Base-by-base conservation (phyloP, 2,888 invertebrate genomes). In the Anorthoa munda region DNA sequence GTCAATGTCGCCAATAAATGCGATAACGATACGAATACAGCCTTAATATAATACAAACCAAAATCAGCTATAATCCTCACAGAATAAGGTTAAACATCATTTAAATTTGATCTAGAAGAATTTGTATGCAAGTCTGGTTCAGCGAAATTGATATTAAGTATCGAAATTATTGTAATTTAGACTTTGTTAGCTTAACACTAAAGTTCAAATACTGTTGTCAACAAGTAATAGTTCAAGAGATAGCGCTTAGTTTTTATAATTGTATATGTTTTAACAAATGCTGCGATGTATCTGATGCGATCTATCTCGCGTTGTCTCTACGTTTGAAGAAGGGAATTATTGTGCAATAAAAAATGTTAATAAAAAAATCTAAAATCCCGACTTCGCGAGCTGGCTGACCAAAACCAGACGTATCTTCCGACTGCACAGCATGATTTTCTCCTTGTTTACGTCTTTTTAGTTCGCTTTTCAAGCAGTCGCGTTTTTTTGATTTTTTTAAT, bases 1-100 rank as follows among this genome's bases (percentile, higher is more conserved):
- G 77, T 85, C 85, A 85, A 84, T 82, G 79, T 69, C 79, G 55
- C 72, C 75, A 72, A 87, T 86, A 87, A 86, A 79, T 68, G 70
- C 75, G 79, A 79, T 79, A 78, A 77, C 69, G 73, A 79, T 76
- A 61, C 59, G 39, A 77, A 78, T 75, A 66, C 63, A 70, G 51
- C 58, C 66, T 72, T 59, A 66, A 63, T 69, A 46, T 21, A 45
- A 60, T 5, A 17, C 79, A 74, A 9, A 1, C n/a, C 0, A 85
- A 72, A 76, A 56, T 64, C 21, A 75, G 60, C 60, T 45, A 3
- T 79, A 68, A 45, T 0, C 0, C 4, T 23, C 3, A 45, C 45
- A 26, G 2, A 46, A 72, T 69, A 83, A 68, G 68, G 70, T 66
- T 59, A 5, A 74, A 70, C 71, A 61, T 71, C 31, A 11, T 31